phyloP scores from a whole-genome alignment of 2,113 vertebrate genomes.

The Panthera uncia region DNA sequence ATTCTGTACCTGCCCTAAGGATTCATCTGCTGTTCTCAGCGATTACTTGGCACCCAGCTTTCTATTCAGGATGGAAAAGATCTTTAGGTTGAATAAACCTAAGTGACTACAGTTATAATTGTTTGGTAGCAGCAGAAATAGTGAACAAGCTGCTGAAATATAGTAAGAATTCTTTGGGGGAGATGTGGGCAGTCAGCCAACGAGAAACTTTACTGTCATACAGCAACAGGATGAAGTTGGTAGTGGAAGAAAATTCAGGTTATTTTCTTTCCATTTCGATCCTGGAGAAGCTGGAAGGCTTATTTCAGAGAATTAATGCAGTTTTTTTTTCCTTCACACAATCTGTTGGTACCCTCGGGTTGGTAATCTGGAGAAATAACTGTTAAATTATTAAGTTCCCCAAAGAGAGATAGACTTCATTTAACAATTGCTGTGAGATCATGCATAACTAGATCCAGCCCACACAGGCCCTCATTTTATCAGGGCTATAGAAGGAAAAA shows the following conservation, averaged over 20 bases:
- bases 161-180: not conserved
- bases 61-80: not conserved
- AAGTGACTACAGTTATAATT: not conserved
- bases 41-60: not conserved
- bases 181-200: constrained; percentile 1
- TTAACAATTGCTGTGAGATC: not conserved
- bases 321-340: not conserved
- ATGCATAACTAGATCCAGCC: not conserved
- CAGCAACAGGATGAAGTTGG: not conserved
- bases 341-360: not conserved
- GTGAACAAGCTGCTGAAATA: not conserved
- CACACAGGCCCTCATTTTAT: not conserved
- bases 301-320: constrained; percentile 19
- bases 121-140: not conserved
- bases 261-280: not conserved
- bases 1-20: not conserved
- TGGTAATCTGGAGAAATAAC: not conserved
- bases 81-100: not conserved
- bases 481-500: not conserved
- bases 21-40: not conserved
- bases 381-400: not conserved
- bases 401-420: not conserved
- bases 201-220: not conserved
- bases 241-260: not conserved
- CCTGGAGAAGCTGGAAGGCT: not conserved